Conservation (phyloP, 2,797 vertebrate species). For the Pipistrellus pipistrellus region DNA sequence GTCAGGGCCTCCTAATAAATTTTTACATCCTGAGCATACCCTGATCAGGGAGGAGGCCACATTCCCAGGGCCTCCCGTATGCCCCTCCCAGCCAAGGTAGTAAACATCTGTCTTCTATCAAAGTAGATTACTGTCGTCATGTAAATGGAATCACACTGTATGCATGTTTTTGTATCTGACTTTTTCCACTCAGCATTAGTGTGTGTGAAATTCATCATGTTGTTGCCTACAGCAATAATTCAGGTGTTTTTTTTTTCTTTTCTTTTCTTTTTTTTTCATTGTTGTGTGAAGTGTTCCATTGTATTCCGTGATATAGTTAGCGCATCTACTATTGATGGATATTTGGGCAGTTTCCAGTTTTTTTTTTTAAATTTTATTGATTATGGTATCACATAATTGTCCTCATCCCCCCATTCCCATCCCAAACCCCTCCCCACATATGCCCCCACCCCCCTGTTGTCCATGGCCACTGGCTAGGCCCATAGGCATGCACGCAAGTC, state of each 20-base stretch:
- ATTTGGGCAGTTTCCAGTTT: not conserved
- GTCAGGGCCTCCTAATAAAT: not conserved
- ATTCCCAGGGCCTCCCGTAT: not conserved
- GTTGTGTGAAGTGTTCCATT: not conserved
- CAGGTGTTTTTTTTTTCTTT: not conserved
- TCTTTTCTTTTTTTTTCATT: slow-evolving; percentile 5
- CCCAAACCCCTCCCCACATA: too few species aligned
- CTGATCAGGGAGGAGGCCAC: not conserved
- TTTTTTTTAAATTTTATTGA: too few species aligned
- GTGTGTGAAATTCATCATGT: not conserved
- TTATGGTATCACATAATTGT: too few species aligned
- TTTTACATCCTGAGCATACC: not conserved
- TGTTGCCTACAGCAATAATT: not conserved
- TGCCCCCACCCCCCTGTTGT: too few species aligned
- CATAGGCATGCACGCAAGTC: too few species aligned
- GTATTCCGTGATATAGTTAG: not conserved
- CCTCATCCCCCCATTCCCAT: too few species aligned
- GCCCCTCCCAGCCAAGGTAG: not conserved
- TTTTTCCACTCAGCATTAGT: not conserved
- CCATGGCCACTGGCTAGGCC: too few species aligned
- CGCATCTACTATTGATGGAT: not conserved
- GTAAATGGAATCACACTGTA: not conserved
- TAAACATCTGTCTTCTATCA: not conserved
- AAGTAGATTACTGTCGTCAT: not conserved
- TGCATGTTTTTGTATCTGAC: not conserved